Conservation (phyloP, 2,888 invertebrate species). For the Troilus luridus region DNA sequence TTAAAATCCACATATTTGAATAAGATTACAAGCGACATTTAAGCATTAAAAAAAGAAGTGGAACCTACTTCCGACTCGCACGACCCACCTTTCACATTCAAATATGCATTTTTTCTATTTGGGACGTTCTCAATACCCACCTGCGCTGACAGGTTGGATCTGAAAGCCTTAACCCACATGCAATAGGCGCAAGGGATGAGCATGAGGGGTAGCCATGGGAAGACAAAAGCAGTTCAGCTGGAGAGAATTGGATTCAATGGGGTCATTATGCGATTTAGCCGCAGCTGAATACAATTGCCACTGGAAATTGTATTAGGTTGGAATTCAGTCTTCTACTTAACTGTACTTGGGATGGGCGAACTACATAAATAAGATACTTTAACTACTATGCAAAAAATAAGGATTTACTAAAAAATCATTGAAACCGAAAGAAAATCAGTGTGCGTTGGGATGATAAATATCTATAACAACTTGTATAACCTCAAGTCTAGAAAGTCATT, state of each 20-base stretch:
- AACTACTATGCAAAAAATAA: neutral
- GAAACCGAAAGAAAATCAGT: too few relatives aligned
- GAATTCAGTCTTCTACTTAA: slow-evolving; percentile 22
- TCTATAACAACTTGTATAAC: too few relatives aligned
- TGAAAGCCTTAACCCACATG: neutral
- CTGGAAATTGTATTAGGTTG: slow-evolving; percentile 21
- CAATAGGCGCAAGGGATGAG: neutral
- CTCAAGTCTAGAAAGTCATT: neutral
- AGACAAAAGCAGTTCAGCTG: slow-evolving; percentile 19
- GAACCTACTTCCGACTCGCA: neutral
- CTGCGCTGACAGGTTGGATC: neutral
- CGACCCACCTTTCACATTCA: slow-evolving; percentile 40
- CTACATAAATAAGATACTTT: neutral
- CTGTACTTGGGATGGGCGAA: neutral
- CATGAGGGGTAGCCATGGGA: neutral
- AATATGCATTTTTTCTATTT: slow-evolving; percentile 22
- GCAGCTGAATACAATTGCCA: slow-evolving; percentile 23
- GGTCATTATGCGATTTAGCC: slow-evolving; percentile 14
- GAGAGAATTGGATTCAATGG: neutral
- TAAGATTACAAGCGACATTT: slow-evolving; percentile 9
- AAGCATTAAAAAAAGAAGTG: neutral
- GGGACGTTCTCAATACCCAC: neutral
- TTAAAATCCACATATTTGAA: neutral
- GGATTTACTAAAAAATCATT: neutral
- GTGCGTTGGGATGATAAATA: too few relatives aligned